Percentiles rank a stretch among this genome's conserved stretches.
Evolutionary conservation across 1,140 invertebrate genomes (phyloP).

Genomic region (Coptotermes formosanus): DNA sequence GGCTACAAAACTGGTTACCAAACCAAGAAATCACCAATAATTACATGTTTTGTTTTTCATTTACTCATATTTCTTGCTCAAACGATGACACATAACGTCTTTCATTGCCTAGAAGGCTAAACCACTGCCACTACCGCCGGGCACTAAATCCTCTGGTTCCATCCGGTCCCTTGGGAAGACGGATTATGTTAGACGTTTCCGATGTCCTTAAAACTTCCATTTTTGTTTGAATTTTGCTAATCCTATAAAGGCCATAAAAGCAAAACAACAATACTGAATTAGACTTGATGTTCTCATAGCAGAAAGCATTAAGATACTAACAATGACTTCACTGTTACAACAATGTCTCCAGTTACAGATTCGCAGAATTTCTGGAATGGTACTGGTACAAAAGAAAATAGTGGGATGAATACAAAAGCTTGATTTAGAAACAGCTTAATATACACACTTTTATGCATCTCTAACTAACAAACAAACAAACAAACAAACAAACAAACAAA

Average conservation of each 20-base stretch:
- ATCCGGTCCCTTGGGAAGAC: slow-evolving; percentile 57
- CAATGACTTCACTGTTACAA: no score
- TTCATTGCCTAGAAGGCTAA: neutral
- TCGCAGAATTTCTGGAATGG: no score
- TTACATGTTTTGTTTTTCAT: neutral
- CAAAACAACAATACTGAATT: neutral
- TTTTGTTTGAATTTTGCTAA: slow-evolving; percentile 37
- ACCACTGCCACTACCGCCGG: slow-evolving; percentile 52
- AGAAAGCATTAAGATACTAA: neutral
- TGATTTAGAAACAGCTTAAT: no score
- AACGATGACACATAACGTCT: neutral
- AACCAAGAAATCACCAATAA: neutral
- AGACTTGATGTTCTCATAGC: neutral
- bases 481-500: no score
- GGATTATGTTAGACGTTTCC: slow-evolving; percentile 47
- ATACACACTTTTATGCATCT: neutral
- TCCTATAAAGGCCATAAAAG: slow-evolving; percentile 32
- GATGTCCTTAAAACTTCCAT: slow-evolving; percentile 36
- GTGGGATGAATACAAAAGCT: no score
- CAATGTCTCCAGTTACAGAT: neutral
- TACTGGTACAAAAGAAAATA: no score
- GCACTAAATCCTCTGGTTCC: slow-evolving; percentile 58
- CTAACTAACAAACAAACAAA: neutral
- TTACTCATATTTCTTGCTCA: neutral
- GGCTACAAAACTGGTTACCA: neutral